Conservation (phyloP, 2,888 invertebrate genomes). For the Euzetes globulus region DNA sequence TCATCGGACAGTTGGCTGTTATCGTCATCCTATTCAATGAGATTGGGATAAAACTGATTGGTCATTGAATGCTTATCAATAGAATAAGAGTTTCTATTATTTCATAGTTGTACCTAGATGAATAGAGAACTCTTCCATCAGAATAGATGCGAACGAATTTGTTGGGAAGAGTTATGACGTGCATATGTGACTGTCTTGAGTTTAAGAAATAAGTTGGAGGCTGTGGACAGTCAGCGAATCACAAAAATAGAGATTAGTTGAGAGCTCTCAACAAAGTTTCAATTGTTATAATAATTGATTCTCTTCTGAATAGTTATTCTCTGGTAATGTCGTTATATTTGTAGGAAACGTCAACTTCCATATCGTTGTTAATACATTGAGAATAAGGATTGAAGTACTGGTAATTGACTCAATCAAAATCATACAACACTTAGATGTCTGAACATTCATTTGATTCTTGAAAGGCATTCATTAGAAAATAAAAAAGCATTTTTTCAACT, state of each 20-base stretch:
- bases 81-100: not conserved
- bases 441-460: too few relatives aligned
- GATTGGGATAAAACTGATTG: not conserved
- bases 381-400: not conserved
- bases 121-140: constrained; percentile 37
- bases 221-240: not conserved
- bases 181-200: constrained; percentile 42
- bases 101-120: constrained; percentile 33
- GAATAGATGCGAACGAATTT: constrained; percentile 38
- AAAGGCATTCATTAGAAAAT: too few relatives aligned
- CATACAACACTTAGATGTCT: too few relatives aligned
- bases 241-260: not conserved
- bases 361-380: not conserved
- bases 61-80: not conserved
- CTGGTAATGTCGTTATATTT: not conserved
- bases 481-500: too few relatives aligned
- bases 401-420: not conserved
- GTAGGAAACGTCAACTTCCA: too few relatives aligned
- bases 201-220: constrained; percentile 44
- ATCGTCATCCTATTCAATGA: constrained; percentile 59
- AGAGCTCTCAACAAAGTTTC: not conserved
- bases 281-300: not conserved
- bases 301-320: not conserved
- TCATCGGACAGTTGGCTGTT: constrained; percentile 90
- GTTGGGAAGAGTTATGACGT: constrained; percentile 42